Evolutionary conservation across 2,797 vertebrate genomes (phyloP), one percentile per base, ranked within the genome.

Genomic region (Apogon hyalosoma): DNA sequence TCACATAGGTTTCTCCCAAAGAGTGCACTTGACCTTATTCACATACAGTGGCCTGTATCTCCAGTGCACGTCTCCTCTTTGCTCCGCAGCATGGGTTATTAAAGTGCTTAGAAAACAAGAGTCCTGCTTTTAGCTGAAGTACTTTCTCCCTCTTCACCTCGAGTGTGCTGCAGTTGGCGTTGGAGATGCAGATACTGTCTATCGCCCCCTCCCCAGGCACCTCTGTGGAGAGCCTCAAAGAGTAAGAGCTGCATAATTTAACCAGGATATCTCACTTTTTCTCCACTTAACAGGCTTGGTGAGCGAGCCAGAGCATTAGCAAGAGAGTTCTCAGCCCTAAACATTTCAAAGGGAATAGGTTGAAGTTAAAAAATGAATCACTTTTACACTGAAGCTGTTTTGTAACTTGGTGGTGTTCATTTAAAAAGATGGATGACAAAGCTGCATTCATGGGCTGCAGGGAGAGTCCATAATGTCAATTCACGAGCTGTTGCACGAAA

Each of bases 231-330:
- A 66, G 68, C 65, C 60, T 80, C 57, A 39, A 62, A 83, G 63
- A 85, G 63, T 69, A 60, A 55, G 46, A 62, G 61, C 70, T 87
- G 80, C 80, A 85, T 88, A 76, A 88, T 89, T 85, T 72, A 87
- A 78, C 57, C 31, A 15, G 3, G 33, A 77, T 67, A 67, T 75
- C 59, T 77, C 78, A 53, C 63, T 73, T 74, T 64, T 70, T 52
- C 47, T 41, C 55, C 62, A 21, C 36, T 74, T 65, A 62, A 51
- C 55, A n/a, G 39, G 52, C 68, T 71, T 61, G 59, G 43, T 24
- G 61, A 70, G 57, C 1, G 4, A 69, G 50, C 53, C 63, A 2
- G 2, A 52, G 78, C 50, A 6, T 60, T 49, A 57, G 54, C 54
- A 12, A 47, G 21, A 63, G 53, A 67, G 31, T 43, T 58, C 55